Conservation (phyloP, 2,888 invertebrate species). For the Sminthurides aquaticus region DNA sequence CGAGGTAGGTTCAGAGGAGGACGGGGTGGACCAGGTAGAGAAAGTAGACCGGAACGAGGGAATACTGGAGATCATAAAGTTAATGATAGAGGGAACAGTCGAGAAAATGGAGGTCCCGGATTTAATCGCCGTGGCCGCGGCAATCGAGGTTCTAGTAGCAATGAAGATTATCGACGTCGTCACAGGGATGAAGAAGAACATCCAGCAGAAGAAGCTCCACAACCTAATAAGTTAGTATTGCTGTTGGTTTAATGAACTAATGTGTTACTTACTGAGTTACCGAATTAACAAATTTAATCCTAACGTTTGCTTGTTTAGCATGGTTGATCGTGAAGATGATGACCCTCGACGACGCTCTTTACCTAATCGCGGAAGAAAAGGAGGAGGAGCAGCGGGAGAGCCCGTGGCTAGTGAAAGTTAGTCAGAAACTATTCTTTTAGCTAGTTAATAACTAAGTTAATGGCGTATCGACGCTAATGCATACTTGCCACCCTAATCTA, state of each 20-base stretch:
- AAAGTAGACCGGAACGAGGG: constrained; percentile 7
- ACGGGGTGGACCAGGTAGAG: constrained; percentile 16
- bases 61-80: constrained; percentile 13
- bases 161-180: constrained; percentile 31
- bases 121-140: constrained; percentile 7
- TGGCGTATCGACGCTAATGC: too few species aligned
- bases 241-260: neutral
- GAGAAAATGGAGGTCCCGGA: constrained; percentile 19
- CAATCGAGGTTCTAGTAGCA: constrained; percentile 16
- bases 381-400: constrained; percentile 37
- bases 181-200: constrained; percentile 36
- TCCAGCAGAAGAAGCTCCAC: constrained; percentile 28
- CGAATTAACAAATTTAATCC: too few species aligned
- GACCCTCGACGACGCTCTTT: constrained; percentile 34
- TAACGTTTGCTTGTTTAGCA: constrained; percentile 6
- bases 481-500: too few species aligned
- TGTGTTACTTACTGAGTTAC: too few species aligned
- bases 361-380: constrained; percentile 31
- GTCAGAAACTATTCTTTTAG: constrained; percentile 3
- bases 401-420: constrained; percentile 37
- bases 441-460: constrained; percentile 2
- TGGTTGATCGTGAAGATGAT: constrained; percentile 22
- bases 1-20: constrained; percentile 28
- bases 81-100: constrained; percentile 10
- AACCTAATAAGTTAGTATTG: constrained; percentile 36